Evolutionary conservation across 2,797 vertebrate species (phyloP), one percentile per base, ranked within the genome.

Genomic region (Diglossa cyanea): DNA sequence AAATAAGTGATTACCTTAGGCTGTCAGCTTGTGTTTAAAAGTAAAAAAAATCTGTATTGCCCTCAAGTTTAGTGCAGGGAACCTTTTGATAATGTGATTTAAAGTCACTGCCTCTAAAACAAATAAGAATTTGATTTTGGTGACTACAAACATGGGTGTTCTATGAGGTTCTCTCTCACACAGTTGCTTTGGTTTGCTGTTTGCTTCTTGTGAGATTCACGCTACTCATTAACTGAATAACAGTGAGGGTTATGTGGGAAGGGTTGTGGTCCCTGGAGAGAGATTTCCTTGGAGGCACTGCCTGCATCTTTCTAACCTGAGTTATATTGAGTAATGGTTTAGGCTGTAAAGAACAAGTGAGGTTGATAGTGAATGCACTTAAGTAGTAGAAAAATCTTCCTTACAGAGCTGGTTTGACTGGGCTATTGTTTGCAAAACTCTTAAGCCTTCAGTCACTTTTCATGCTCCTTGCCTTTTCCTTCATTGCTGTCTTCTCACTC

Each of bases 121-220:
- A 88, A 55, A 3, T 55, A 30, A 44, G 37, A 66, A 44, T 70
- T 70, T 50, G 24, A 17, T 45, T 50, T 73, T 4, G 6, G 15
- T 53, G 30, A 37, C 35, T 50, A 10, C 6, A 51, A 25, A n/a
- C 15, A 5, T 3, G 1, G 2, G 0, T 73, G 31, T 51, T 42
- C 28, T 66, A 0, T 58, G 44, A 72, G 37, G 60, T 60, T 60
- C 16, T 42, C 5, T 58, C 15, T 80, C 40, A 12, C 35, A 15
- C 0, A 1, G 51, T 73, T 47, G 39, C 44, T 95, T 74, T 67
- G 50, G 45, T 77, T 86, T 86, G n/a, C 24, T 58, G 4, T 68
- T 79, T 76, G 24, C 24, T 30, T n/a, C 44, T 58, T 77, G 9
- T 33, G 53, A 76, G 50, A 48, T 47, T 73, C 16, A 15, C 1